Evolutionary conservation across 2,113 vertebrate genomes (phyloP).

Genomic region (Paedocypris sp.): DNA sequence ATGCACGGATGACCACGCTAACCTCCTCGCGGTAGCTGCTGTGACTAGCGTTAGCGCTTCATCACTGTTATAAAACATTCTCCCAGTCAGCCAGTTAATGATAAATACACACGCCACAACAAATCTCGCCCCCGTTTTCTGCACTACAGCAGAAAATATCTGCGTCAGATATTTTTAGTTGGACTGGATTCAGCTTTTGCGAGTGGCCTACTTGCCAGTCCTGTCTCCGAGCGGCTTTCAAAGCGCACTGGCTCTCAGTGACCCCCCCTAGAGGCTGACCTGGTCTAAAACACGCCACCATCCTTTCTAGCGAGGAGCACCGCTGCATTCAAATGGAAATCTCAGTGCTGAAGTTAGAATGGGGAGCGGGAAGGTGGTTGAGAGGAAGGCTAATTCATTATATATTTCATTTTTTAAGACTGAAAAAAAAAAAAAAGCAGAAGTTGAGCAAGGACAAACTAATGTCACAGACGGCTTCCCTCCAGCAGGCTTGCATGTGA

Average conservation of each 20-base stretch:
- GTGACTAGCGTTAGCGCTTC: constrained; percentile 63
- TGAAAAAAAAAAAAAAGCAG: constrained; percentile 49
- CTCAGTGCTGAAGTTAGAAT: constrained; percentile 27
- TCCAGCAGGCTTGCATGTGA: constrained; percentile 63
- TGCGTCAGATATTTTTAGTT: constrained; percentile 53
- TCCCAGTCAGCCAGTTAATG: constrained; percentile 66
- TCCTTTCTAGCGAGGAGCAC: constrained; percentile 28
- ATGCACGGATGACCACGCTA: neutral
- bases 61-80: constrained; percentile 63
- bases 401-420: constrained; percentile 46
- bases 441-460: constrained; percentile 71
- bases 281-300: constrained; percentile 37
- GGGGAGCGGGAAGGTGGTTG: constrained; percentile 39
- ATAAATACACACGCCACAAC: constrained; percentile 64
- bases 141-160: constrained; percentile 59
- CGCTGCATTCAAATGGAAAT: constrained; percentile 32
- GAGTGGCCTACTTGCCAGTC: constrained; percentile 48
- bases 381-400: constrained; percentile 35
- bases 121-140: constrained; percentile 72
- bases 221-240: constrained; percentile 21
- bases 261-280: constrained; percentile 45
- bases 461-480: constrained; percentile 68
- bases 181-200: constrained; percentile 45
- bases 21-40: constrained; percentile 44
- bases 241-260: constrained; percentile 35